phyloP scores from a whole-genome alignment of 2,797 vertebrate species.

The Fundulus diaphanus region DNA sequence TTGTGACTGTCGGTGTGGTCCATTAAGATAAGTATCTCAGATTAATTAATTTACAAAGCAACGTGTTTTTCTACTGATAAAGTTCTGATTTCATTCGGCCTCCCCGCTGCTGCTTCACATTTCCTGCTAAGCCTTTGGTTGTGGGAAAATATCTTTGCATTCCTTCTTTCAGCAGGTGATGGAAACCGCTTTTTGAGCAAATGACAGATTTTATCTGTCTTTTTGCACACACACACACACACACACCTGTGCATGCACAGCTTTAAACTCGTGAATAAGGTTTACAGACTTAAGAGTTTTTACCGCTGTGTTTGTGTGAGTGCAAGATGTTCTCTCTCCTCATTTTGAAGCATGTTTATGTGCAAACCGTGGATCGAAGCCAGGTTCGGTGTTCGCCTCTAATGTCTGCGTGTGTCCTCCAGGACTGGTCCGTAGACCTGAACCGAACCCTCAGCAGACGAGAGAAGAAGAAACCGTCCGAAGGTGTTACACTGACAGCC shows the following conservation, averaged over 20 bases:
- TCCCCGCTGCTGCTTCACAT: slow-evolving; percentile 4
- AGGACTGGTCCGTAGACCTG: slow-evolving; percentile 96
- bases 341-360: slow-evolving; percentile 26
- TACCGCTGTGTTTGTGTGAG: slow-evolving; percentile 43
- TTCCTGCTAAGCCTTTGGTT: slow-evolving; percentile 16
- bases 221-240: slow-evolving; percentile 22
- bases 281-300: slow-evolving; percentile 27
- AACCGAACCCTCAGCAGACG: slow-evolving; percentile 93
- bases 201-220: slow-evolving; percentile 16
- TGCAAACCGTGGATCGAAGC: not conserved
- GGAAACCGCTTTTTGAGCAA: slow-evolving; percentile 27
- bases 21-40: not conserved
- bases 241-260: slow-evolving; percentile 38
- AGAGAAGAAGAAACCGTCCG: slow-evolving; percentile 91
- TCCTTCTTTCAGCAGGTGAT: slow-evolving; percentile 52
- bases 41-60: not conserved
- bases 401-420: slow-evolving; percentile 27
- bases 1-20: not conserved
- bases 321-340: slow-evolving; percentile 6
- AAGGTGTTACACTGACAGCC: slow-evolving; percentile 92
- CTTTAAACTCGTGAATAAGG: slow-evolving; percentile 27
- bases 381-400: not conserved
- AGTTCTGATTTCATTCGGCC: not conserved
- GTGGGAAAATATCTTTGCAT: slow-evolving; percentile 20
- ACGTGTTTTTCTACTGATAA: not conserved